Conservation (phyloP, 1,140 invertebrate species). For the Trichonephila clavata region DNA sequence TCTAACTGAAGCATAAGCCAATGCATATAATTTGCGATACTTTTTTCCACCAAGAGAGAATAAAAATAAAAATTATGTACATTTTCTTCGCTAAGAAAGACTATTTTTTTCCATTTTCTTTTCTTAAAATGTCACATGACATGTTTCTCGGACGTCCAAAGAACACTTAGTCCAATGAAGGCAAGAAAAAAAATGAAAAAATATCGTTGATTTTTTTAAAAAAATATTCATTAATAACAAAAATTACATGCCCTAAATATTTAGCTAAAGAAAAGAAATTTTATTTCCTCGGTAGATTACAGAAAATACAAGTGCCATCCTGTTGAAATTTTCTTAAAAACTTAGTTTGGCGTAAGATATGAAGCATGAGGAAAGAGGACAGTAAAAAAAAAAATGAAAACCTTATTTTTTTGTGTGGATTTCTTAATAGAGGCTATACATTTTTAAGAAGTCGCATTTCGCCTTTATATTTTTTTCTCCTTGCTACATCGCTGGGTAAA, state of each 20-base stretch:
- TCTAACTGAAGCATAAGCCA: too few relatives aligned
- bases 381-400: not conserved
- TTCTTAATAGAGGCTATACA: not conserved
- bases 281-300: slow-evolving; percentile 13
- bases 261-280: not conserved
- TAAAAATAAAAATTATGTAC: not conserved
- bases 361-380: not conserved
- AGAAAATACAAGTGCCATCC: slow-evolving; percentile 16
- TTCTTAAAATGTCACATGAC: not conserved
- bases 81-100: not conserved
- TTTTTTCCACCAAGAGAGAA: too few relatives aligned
- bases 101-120: not conserved
- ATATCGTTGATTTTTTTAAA: slow-evolving; percentile 23
- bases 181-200: not conserved
- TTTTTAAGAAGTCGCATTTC: slow-evolving; percentile 19
- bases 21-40: too few relatives aligned
- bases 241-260: slow-evolving; percentile 30
- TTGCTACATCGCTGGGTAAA: not conserved
- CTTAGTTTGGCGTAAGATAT: slow-evolving; percentile 29
- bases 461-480: not conserved
- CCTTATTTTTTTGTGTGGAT: not conserved
- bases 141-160: not conserved
- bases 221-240: slow-evolving; percentile 36
- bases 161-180: not conserved
- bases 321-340: slow-evolving; percentile 39